Evolutionary conservation across 2,797 vertebrate genomes (phyloP).

Genomic region (Rhinoraja longicauda): DNA sequence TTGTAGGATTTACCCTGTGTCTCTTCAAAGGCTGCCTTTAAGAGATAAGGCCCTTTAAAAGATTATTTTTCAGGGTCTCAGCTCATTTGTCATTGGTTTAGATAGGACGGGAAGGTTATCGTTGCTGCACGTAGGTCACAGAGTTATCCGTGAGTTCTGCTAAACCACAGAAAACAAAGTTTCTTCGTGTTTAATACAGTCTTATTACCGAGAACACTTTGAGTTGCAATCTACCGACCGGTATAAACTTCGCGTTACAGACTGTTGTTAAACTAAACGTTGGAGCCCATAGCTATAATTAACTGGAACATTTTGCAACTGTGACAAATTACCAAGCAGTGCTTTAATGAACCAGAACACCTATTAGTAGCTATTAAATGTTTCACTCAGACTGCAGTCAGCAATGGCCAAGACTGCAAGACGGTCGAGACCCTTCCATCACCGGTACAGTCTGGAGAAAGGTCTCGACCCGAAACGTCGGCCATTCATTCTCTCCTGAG

Average conservation of each 20-base stretch:
- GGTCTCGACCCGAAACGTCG: too few species aligned
- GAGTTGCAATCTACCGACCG: background rate
- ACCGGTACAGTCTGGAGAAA: too few species aligned
- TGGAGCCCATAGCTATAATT: conserved; percentile 1
- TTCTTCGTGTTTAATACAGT: background rate
- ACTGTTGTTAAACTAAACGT: conserved; percentile 10
- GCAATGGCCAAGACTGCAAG: background rate
- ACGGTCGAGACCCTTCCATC: too few species aligned
- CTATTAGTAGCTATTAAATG: conserved; percentile 18
- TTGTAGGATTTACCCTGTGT: conserved; percentile 39
- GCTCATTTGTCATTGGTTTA: conserved; percentile 46
- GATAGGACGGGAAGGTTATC: conserved; percentile 48
- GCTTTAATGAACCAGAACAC: background rate
- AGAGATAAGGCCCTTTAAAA: conserved; percentile 44
- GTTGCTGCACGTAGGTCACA: conserved; percentile 42
- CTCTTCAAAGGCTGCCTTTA: conserved; percentile 38
- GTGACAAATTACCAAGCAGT: background rate
- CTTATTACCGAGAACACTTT: background rate
- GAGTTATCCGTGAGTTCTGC: conserved; percentile 31
- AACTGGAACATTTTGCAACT: background rate
- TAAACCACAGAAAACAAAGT: background rate
- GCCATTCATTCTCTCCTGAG: too few species aligned
- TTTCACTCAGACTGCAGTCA: background rate
- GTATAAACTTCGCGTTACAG: background rate
- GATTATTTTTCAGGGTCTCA: conserved; percentile 42